These are phyloP conservation scores for Anastatus disparis DNA, from an alignment of 1,140 invertebrate genomes.

Conservation along the genomic window DNA sequence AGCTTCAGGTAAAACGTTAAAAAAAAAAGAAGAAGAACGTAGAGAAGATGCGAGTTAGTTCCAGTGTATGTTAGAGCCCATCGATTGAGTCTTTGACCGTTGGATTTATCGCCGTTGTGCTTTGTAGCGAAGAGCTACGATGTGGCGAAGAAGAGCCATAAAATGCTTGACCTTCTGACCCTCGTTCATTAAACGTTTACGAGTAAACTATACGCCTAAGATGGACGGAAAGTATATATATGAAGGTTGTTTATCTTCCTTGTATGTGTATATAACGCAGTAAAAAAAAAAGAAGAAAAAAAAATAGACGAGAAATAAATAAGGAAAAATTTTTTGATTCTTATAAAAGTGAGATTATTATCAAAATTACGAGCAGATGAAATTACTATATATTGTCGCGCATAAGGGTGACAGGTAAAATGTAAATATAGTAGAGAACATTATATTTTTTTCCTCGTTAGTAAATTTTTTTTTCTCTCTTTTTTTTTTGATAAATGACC, in stretches of 20 bases:
- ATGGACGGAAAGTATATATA: not conserved
- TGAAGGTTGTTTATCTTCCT: slow-evolving; percentile 11
- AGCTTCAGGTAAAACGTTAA: too few relatives aligned
- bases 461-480: too few relatives aligned
- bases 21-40: too few relatives aligned
- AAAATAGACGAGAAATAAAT: not conserved
- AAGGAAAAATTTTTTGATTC: slow-evolving; percentile 13
- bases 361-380: not conserved
- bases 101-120: slow-evolving; percentile 9
- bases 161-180: slow-evolving; percentile 29
- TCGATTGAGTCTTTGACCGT: slow-evolving; percentile 23
- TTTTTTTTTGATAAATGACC: not conserved
- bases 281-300: too few relatives aligned
- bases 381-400: not conserved
- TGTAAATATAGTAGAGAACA: not conserved
- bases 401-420: not conserved
- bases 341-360: not conserved
- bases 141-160: slow-evolving; percentile 7
- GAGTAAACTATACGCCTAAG: slow-evolving; percentile 15
- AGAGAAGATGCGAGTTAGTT: slow-evolving; percentile 2
- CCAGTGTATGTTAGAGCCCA: too few relatives aligned
- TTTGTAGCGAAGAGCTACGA: not conserved
- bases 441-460: not conserved
- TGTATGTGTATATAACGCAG: too few relatives aligned
- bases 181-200: slow-evolving; percentile 24